A percentile compares a stretch with the other conserved stretches of the same genome.
Conservation (phyloP, 2,888 invertebrate species). For the Neoaliturus tenellus region DNA sequence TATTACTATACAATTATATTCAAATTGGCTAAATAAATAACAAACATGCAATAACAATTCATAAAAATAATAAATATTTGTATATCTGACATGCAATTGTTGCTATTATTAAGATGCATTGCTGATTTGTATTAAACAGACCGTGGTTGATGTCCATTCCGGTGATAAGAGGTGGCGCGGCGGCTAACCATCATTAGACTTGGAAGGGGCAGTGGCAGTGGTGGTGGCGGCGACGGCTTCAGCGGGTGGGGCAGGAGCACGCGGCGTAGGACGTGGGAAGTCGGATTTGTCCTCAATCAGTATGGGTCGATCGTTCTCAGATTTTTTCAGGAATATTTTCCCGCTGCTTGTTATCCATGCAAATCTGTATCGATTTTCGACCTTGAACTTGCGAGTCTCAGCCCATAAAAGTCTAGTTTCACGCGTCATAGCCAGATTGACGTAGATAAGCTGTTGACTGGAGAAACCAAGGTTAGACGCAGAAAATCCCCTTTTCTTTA, state of each 20-base stretch:
- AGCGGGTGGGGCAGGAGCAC: not conserved
- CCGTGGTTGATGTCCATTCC: too few relatives aligned
- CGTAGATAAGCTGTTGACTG: not conserved
- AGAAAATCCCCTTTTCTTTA: conserved; percentile 5
- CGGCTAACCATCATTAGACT: too few relatives aligned
- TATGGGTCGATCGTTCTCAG: not conserved
- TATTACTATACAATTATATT: too few relatives aligned
- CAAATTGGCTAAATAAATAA: too few relatives aligned
- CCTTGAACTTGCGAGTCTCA: not conserved
- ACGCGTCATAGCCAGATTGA: not conserved
- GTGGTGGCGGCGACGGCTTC: too few relatives aligned
- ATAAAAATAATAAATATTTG: too few relatives aligned
- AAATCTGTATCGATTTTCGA: not conserved
- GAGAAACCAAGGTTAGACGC: not conserved
- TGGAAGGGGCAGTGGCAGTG: too few relatives aligned
- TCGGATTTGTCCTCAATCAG: not conserved
- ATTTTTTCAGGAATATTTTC: not conserved
- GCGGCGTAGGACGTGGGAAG: not conserved
- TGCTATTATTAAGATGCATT: too few relatives aligned
- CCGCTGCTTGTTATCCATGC: not conserved
- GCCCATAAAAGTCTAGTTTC: not conserved
- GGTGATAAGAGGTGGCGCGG: too few relatives aligned
- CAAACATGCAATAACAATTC: too few relatives aligned
- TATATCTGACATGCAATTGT: too few relatives aligned
- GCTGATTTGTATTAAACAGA: too few relatives aligned